These are phyloP conservation scores for Yoshiicerus persimilis DNA, from an alignment of 1,140 invertebrate genomes.

Conservation along the genomic window DNA sequence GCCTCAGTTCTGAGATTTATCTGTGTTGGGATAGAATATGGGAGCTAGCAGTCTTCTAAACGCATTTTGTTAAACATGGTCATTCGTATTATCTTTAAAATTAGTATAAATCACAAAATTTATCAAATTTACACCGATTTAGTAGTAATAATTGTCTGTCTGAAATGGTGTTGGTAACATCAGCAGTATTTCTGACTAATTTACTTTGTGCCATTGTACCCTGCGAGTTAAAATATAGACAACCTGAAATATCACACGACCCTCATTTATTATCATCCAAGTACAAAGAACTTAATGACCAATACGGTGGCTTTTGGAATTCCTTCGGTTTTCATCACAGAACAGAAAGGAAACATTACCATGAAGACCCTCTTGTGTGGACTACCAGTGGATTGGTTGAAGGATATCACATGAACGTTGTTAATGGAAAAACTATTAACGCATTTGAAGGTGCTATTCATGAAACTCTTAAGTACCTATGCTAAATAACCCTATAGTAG, in stretches of 20 bases:
- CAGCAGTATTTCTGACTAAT: conserved; percentile 25
- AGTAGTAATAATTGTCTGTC: not conserved
- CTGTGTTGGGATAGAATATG: too few relatives aligned
- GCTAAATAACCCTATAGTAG: too few relatives aligned
- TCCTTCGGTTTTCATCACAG: not conserved
- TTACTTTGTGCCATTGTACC: conserved; percentile 25
- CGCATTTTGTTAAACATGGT: too few relatives aligned
- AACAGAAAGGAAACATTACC: not conserved
- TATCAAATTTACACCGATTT: not conserved
- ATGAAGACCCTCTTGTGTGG: not conserved
- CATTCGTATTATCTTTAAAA: too few relatives aligned
- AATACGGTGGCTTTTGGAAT: conserved; percentile 1
- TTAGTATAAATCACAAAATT: not conserved
- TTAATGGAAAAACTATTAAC: conserved; percentile 19
- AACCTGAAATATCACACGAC: not conserved
- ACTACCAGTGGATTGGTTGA: conserved; percentile 18
- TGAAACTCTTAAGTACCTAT: not conserved
- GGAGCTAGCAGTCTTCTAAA: too few relatives aligned
- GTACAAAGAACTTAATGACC: not conserved
- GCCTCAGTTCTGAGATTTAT: too few relatives aligned
- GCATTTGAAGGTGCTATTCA: conserved; percentile 62
- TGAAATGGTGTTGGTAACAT: not conserved
- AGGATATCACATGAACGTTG: conserved; percentile 33
- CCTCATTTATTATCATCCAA: not conserved
- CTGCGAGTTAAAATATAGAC: not conserved